Conservation (phyloP, 2,888 invertebrate genomes). For the Abrostola triplasia region DNA sequence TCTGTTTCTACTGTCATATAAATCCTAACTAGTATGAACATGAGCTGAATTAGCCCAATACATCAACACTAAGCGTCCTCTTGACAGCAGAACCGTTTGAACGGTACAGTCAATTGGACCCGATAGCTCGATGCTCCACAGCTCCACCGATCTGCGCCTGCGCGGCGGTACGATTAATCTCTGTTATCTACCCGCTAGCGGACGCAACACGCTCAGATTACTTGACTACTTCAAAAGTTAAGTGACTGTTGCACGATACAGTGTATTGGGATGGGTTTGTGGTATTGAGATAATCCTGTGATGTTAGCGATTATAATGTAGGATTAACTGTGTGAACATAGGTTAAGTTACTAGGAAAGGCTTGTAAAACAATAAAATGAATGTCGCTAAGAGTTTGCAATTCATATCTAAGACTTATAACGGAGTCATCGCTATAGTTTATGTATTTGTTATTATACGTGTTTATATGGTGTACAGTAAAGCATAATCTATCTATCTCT, state of each 20-base stretch:
- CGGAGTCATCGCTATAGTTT: too few relatives aligned
- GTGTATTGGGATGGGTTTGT: conserved; percentile 14
- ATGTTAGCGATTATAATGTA: conserved; percentile 1
- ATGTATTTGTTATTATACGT: too few relatives aligned
- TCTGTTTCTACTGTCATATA: too few relatives aligned
- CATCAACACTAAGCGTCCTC: neutral
- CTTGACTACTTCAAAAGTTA: conserved; percentile 39
- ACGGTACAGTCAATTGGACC: conserved; percentile 20
- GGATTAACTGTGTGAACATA: too few relatives aligned
- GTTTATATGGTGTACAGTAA: too few relatives aligned
- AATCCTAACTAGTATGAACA: too few relatives aligned
- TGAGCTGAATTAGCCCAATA: too few relatives aligned
- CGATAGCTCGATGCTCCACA: conserved; percentile 1
- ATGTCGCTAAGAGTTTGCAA: too few relatives aligned
- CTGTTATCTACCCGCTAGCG: conserved; percentile 22
- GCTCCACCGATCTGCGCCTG: neutral
- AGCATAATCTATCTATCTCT: too few relatives aligned
- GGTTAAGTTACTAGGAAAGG: too few relatives aligned
- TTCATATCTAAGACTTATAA: too few relatives aligned
- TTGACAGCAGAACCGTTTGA: conserved; percentile 14
- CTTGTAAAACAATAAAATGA: too few relatives aligned
- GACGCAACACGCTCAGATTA: conserved; percentile 15
- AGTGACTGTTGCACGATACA: conserved; percentile 31
- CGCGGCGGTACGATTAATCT: conserved; percentile 39
- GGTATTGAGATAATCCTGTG: conserved; percentile 13